These are phyloP conservation scores for Dasypolia templi DNA, from an alignment of 2,888 invertebrate genomes.

Conservation along the genomic window DNA sequence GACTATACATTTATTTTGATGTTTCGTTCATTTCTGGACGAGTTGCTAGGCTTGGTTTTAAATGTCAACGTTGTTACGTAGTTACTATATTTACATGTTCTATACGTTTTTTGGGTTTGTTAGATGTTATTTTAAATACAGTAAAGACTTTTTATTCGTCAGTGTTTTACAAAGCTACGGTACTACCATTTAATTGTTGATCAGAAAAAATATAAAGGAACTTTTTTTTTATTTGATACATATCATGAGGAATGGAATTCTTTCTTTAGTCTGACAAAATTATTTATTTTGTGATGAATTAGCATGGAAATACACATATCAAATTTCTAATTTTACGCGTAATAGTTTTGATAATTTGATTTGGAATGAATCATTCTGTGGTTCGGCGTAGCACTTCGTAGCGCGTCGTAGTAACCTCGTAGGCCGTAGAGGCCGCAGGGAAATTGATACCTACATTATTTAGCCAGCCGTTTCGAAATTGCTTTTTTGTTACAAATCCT, in stretches of 20 bases:
- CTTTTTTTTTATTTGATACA: too few species aligned
- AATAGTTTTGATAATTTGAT: neutral
- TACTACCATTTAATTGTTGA: too few species aligned
- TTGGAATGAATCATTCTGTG: neutral
- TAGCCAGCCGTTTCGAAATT: too few species aligned
- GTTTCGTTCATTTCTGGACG: neutral
- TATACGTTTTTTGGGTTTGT: neutral
- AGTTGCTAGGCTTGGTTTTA: slow-evolving; percentile 24
- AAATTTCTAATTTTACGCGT: neutral
- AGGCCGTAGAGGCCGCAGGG: neutral
- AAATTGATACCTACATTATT: too few species aligned
- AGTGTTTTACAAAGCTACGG: neutral
- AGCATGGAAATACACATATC: neutral
- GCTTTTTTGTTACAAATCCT: too few species aligned
- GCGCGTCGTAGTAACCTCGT: slow-evolving; percentile 6
- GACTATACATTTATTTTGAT: slow-evolving; percentile 3
- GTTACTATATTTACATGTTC: too few species aligned
- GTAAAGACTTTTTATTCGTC: neutral
- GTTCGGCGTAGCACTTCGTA: slow-evolving; percentile 15
- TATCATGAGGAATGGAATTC: neutral
- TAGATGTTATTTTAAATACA: neutral
- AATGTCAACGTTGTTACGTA: slow-evolving; percentile 34
- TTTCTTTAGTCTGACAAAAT: neutral
- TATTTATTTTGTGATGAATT: neutral
- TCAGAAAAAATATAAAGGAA: too few species aligned